Conservation (phyloP, 2,113 vertebrate species). For the Ophthalmolycus amberensis region DNA sequence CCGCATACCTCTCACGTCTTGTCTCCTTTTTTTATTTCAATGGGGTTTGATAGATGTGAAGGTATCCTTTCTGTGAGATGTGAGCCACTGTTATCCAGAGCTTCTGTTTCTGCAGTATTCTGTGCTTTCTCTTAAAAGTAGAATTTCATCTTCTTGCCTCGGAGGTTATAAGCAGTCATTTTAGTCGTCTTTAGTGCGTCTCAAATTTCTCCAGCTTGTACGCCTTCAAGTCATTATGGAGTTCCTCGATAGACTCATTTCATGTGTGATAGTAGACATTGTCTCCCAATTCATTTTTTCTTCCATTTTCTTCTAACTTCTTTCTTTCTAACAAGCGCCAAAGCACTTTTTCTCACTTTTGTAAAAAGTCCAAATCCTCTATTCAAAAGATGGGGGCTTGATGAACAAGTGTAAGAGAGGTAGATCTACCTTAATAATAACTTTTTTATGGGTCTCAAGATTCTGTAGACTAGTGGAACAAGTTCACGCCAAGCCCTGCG, state of each 20-base stretch:
- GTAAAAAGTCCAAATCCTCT: not conserved
- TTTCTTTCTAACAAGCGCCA: not conserved
- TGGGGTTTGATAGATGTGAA: not conserved
- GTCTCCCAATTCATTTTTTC: constrained; percentile 28
- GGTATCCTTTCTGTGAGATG: constrained; percentile 10
- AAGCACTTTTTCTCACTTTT: not conserved
- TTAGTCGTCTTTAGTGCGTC: constrained; percentile 20
- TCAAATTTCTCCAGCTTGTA: constrained; percentile 32
- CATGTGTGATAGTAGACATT: constrained; percentile 42
- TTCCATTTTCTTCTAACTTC: not conserved
- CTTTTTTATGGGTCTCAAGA: not conserved
- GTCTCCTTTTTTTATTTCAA: not conserved
- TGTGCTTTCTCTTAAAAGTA: not conserved
- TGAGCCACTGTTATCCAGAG: constrained; percentile 5
- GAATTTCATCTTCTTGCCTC: constrained; percentile 33
- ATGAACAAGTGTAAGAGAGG: not conserved
- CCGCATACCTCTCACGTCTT: not conserved
- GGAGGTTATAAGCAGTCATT: constrained; percentile 40
- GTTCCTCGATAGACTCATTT: constrained; percentile 38
- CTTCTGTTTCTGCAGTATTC: not conserved
- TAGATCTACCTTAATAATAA: not conserved
- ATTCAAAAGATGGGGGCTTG: not conserved
- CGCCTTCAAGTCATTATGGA: constrained; percentile 44
- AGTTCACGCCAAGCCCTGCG: not conserved
- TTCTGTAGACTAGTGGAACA: not conserved